Percentiles rank a stretch among this genome's conserved stretches.
Conservation (phyloP, 2,797 vertebrate genomes). For the Enteromius unitaeniatus region DNA sequence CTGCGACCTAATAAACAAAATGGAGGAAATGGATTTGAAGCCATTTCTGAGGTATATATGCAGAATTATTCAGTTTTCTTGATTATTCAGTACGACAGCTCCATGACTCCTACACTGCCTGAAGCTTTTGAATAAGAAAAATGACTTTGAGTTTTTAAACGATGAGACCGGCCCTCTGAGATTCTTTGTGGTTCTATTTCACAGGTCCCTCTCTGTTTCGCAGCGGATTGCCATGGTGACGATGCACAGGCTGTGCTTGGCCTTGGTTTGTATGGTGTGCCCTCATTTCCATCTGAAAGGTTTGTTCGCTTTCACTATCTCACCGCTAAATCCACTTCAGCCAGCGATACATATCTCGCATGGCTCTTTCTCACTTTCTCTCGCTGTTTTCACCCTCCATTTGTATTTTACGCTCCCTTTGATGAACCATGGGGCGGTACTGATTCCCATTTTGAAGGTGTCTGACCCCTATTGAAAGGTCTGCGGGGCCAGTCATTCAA, state of each 20-base stretch:
- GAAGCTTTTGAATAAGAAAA: constrained; percentile 45
- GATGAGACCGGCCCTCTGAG: constrained; percentile 43
- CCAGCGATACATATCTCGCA: constrained; percentile 55
- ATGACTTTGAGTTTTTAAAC: constrained; percentile 31
- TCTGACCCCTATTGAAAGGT: constrained; percentile 57
- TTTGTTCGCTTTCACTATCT: constrained; percentile 55
- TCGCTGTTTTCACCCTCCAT: constrained; percentile 37
- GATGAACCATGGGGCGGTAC: constrained; percentile 43
- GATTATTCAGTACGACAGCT: constrained; percentile 16
- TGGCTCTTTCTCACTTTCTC: constrained; percentile 29
- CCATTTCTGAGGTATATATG: constrained; percentile 16
- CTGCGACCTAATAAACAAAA: constrained; percentile 54
- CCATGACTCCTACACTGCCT: constrained; percentile 30
- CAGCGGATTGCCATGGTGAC: constrained; percentile 63
- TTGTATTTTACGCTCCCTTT: constrained; percentile 48
- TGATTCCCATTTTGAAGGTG: constrained; percentile 55
- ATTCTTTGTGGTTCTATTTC: constrained; percentile 45
- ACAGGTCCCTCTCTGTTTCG: constrained; percentile 45
- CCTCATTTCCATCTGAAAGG: constrained; percentile 68
- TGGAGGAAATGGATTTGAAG: constrained; percentile 33
- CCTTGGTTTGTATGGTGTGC: constrained; percentile 59
- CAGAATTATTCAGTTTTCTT: constrained; percentile 33
- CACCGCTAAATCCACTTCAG: constrained; percentile 49
- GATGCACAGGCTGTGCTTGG: constrained; percentile 53
- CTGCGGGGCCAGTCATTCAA: constrained; percentile 42